Base-by-base conservation (phyloP, 2,113 vertebrate genomes). In the Pelvicachromis taeniatus region DNA sequence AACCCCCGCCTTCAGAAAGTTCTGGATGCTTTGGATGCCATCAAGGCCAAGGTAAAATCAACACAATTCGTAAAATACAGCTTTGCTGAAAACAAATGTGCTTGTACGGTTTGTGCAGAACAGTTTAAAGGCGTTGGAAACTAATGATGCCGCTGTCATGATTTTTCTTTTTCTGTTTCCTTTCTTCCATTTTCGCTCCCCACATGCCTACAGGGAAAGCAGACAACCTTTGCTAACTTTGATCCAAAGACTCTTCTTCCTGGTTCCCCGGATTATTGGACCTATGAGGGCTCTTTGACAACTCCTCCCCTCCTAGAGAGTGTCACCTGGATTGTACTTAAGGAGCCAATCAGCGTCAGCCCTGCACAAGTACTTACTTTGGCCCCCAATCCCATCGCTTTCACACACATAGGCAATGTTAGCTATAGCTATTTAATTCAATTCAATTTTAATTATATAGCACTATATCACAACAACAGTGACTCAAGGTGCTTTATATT, bases 221-320 rank as follows among this genome's bases (percentile, higher is more conserved):
- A 97, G 82, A 93, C 92, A 23, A 79, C 90, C 48, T 99, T 99
- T 91, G 19, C 88, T 3, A 91, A 96, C 94, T 99, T 97, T 89
- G 95, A 98, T 26, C 93, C 97, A 50, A 89, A 84, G 40, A 94
- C 92, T n/a, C 95, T 99, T 7, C 97, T 99, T 81, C 99, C 99
- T 58, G 17, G 4, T 0, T 95, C 91, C 52, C 91, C 96, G 92
- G 95, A 97, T 83, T 99, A 97, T 91, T 99, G 97, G 97, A 99
- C 98, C 1, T 99, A 99, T 26, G 96, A 95, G 0, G 99, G 98
- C 68, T 99, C 98, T 1, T 91, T 99, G 95, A 99, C 99, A 54
- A 98, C 97, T 0, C 99, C 99, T 2, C 98, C 98, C 3, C 96
- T 99, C 33, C 91, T 96, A 0, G 98, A 99, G 90, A 97, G 97